These are phyloP conservation scores for Anableps anableps DNA, from an alignment of 2,797 vertebrate species.

Conservation along the genomic window DNA sequence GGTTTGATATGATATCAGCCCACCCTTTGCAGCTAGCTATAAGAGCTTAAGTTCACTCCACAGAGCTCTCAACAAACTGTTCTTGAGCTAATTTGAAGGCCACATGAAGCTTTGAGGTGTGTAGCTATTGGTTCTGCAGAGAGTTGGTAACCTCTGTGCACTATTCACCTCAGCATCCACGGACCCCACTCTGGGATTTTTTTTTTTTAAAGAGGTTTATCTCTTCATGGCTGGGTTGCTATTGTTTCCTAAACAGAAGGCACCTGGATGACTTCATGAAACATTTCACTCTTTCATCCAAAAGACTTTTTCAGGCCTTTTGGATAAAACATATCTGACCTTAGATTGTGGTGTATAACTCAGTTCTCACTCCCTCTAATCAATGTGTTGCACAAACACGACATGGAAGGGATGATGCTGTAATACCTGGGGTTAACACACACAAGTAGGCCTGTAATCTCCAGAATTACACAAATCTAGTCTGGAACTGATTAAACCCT, in stretches of 20 bases:
- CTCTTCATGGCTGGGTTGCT: background rate
- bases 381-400: slow-evolving; percentile 51
- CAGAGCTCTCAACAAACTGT: background rate
- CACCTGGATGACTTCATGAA: background rate
- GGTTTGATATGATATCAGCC: background rate
- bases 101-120: background rate
- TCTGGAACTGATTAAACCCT: slow-evolving; percentile 77
- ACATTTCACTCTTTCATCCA: background rate
- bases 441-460: slow-evolving; percentile 72
- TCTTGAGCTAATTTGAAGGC: background rate
- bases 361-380: slow-evolving; percentile 29
- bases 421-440: slow-evolving; percentile 73
- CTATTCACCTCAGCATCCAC: background rate
- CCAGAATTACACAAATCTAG: slow-evolving; percentile 80
- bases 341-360: slow-evolving; percentile 15
- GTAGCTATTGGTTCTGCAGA: background rate
- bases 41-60: background rate
- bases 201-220: background rate
- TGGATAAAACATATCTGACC: slow-evolving; percentile 16
- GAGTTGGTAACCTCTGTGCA: background rate
- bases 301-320: background rate
- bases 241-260: background rate
- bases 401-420: slow-evolving; percentile 57
- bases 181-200: background rate
- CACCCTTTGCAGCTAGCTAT: background rate